A percentile compares a stretch with the other conserved stretches of the same genome.
Evolutionary conservation across 2,888 invertebrate genomes (phyloP).

Genomic region (Drosophila putrida): DNA sequence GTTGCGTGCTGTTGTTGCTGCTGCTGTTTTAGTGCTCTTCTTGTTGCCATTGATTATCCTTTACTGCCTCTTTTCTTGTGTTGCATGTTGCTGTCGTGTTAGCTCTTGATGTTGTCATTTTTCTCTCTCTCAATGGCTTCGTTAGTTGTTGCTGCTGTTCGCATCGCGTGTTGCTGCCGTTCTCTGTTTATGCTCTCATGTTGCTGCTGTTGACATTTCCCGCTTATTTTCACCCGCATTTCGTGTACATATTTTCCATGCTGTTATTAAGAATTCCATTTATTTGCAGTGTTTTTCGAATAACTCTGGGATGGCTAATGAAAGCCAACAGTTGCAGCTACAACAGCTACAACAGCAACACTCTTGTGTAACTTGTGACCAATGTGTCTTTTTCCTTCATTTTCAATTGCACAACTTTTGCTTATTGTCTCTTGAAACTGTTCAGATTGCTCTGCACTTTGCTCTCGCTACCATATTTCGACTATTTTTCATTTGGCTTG

Average conservation of each 20-base stretch:
- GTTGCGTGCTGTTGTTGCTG: conserved; percentile 22
- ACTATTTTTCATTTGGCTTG: conserved; percentile 15
- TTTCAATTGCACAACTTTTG: conserved; percentile 65
- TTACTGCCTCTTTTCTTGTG: conserved; percentile 5
- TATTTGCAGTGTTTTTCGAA: conserved; percentile 36
- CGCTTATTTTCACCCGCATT: conserved; percentile 59
- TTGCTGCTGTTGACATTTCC: conserved; percentile 59
- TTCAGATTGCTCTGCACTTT: conserved; percentile 22
- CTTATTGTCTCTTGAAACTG: conserved; percentile 52
- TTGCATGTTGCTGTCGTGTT: conserved; percentile 32
- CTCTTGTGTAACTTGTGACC: conserved; percentile 28
- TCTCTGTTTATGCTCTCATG: conserved; percentile 12
- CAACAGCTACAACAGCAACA: conserved; percentile 11
- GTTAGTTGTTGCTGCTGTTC: conserved; percentile 9
- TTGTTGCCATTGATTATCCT: conserved; percentile 28
- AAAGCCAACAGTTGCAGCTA: conserved; percentile 51
- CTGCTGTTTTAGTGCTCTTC: conserved; percentile 16
- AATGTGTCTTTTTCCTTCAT: conserved; percentile 29
- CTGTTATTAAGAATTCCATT: conserved; percentile 56
- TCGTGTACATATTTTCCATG: conserved; percentile 30
- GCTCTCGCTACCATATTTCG: conserved; percentile 2
- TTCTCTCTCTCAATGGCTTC: conserved; percentile 4
- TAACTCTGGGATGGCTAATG: conserved; percentile 29
- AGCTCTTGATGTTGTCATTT: conserved; percentile 26
- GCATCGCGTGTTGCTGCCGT: conserved; percentile 11